A percentile compares a stretch with the other conserved stretches of the same genome.
Evolutionary conservation across 2,797 vertebrate genomes (phyloP).

Genomic region (Karalla daura): DNA sequence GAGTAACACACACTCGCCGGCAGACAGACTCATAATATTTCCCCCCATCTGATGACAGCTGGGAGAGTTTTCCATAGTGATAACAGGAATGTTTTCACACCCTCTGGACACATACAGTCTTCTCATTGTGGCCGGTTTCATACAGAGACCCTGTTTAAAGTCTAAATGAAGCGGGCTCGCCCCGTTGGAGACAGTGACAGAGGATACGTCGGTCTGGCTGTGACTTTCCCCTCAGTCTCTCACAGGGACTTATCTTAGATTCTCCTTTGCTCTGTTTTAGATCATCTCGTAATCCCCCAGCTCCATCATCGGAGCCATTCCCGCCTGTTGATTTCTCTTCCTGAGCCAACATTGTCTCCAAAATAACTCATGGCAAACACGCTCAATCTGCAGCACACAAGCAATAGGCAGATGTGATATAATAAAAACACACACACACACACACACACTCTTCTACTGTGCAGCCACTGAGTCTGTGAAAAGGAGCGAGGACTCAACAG

Average conservation of each 20-base stretch:
- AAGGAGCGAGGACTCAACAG: constrained; percentile 16
- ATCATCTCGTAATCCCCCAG: constrained; percentile 37
- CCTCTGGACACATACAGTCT: constrained; percentile 65
- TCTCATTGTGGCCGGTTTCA: constrained; percentile 58
- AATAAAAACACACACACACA: constrained; percentile 11
- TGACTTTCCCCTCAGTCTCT: constrained; percentile 44
- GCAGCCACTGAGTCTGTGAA: constrained; percentile 13
- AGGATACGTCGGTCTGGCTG: constrained; percentile 40
- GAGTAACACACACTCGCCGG: constrained; percentile 74
- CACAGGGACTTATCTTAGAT: constrained; percentile 41
- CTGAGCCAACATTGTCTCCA: constrained; percentile 9
- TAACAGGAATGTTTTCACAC: constrained; percentile 84
- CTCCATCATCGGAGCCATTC: constrained; percentile 24
- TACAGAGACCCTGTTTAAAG: constrained; percentile 46
- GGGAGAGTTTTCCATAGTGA: constrained; percentile 79
- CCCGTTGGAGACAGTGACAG: constrained; percentile 37
- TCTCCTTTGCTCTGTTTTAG: constrained; percentile 44
- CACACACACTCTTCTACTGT: background rate
- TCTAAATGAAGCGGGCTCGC: constrained; percentile 34
- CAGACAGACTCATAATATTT: constrained; percentile 81
- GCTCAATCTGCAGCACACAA: constrained; percentile 7
- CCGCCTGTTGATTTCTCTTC: constrained; percentile 14
- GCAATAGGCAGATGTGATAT: constrained; percentile 28
- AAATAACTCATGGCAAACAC: constrained; percentile 12
- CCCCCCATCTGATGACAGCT: constrained; percentile 77